Base-by-base conservation (phyloP, 2,888 invertebrate genomes). In the Lacanobia oleracea region DNA sequence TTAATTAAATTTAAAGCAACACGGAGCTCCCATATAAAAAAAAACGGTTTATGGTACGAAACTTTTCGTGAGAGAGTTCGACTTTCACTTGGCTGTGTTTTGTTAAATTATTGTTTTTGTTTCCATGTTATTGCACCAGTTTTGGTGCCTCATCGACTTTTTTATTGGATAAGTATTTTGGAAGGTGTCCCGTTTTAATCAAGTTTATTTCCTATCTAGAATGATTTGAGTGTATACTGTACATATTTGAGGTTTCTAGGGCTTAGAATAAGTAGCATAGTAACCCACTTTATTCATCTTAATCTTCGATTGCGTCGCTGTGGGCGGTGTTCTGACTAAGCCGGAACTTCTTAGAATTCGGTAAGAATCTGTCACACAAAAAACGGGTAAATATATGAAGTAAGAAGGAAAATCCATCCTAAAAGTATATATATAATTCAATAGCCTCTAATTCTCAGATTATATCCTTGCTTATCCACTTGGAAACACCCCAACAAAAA, bases 61-160 rank as follows among this genome's bases (percentile, higher is more conserved):
- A 27, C 27, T 3, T 3, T 27, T 27, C 3, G 27, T 27, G 27
- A 2, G 27, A 1, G 3, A 27, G 27, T 27, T 3, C 3, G 27
- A 27, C 27, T 27, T 3, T 1, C 27, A 27, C 27, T 27, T 27
- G 27, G 27, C 3, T 3, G 27, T 1, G 1, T 80, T 64, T 82
- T 67, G 57, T 67, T 68, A 50, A 62, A 53, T 74, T 51, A 75
- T 83, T 10, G 40, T 59, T 72, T 64, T 69, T 62, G 50, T 76
- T 84, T 64, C 16, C 63, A 27, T 59, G 27, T 56, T 66, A 67
- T 57, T 67, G 60, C 62, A 59, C 21, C 45, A 82, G 64, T 62
- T 59, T 67, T 69, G 48, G 45, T 76, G 82, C 84, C 77, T 81
- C 53, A 72, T 23, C 33, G 10, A 37, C 45, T 61, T 74, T 82